Evolutionary conservation across 2,888 invertebrate species (phyloP), one percentile per base, ranked within the genome.

Genomic region (Apodemia mormo): DNA sequence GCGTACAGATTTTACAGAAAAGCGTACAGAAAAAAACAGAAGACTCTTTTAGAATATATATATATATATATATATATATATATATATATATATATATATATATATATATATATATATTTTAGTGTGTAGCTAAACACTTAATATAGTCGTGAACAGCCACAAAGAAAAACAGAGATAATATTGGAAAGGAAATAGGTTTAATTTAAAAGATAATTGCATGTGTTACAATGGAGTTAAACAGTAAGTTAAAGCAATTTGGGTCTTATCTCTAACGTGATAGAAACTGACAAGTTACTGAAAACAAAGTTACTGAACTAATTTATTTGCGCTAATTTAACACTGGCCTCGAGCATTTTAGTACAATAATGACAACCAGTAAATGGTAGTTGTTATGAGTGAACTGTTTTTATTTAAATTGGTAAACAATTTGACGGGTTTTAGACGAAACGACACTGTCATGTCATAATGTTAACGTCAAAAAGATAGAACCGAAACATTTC

Each of bases 271-370:
- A 61, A 14, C 14, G 33, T 12, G 10, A 30, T 61, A 61, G 33
- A 61, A 33, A 14, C 61, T 14, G 61, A 61, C 14, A 5, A 49
- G 49, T 49, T 14, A 14, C 49, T 49, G 49, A 49, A 49, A 49
- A 49, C 61, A 61, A 33, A 61, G 30, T 58, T 10, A 29, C 58
- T 10, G 58, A 58, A 58, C 58, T 58, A 58, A 58, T 58, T 58
- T 58, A 30, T 58, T 58, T 58, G 72, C 70, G 75, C 71, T 75
- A 75, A 75, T 75, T 75, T 67, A 49, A 69, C 64, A 29, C 45
- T 54, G 71, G 66, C 76, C 75, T 71, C 70, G 72, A 65, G 66
- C 72, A 14, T 49, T 69, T 69, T 65, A 69, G 52, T 69, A 65
- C 49, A 68, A 61, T 68, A 69, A 65, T 69, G 54, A 65, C 68